Base-by-base conservation (phyloP, 1,140 invertebrate genomes). In the Delia radicum region DNA sequence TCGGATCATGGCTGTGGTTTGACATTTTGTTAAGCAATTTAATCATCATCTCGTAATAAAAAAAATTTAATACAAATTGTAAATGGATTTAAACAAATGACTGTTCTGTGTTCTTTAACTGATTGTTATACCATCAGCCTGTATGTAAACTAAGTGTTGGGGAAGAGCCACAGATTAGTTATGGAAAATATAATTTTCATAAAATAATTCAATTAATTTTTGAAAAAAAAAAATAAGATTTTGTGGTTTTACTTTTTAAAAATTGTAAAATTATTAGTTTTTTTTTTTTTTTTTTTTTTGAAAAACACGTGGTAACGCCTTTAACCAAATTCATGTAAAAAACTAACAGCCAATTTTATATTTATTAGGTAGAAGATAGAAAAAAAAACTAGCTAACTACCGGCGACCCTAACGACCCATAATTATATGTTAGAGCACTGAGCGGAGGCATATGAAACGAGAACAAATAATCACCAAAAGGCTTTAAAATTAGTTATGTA, bases 1-100 rank as follows among this genome's bases (percentile, higher is more conserved):
- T 74, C 29, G 73, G 55, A 33, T 63, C 73, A 74, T 74, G 48
- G 31, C 24, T 74, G 61, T 26, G 73, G 55, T 74, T 74, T 74
- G 73, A 74, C 73, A 74, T 74, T n/a, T 63, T 74, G 73, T 74
- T 74, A 74, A 37, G 55, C 55, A 74, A 74, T 61, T 73, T 63
- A 63, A 63, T 74, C 61, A 74, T 74, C n/a, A 48, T 26, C 26
- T 29, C 29, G 7, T 18, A 55, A 55, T 55, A 31, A 24, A 42
- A 46, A n/a, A 26, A 37, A 37, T 71, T 31, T 18, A 24, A 71
- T 73, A 46, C 33, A 33, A 28, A 24, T 73, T 18, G 13, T 13
- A 33, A 46, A 33, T 73, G 46, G 8, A 10, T 46, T 46, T 48
- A 26, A 46, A 46, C 42, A 73, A 15, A 73, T 31, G n/a, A n/a